These are phyloP conservation scores for Ptycholaimellus sp. DNA, from an alignment of 2,888 invertebrate species.

Conservation along the genomic window DNA sequence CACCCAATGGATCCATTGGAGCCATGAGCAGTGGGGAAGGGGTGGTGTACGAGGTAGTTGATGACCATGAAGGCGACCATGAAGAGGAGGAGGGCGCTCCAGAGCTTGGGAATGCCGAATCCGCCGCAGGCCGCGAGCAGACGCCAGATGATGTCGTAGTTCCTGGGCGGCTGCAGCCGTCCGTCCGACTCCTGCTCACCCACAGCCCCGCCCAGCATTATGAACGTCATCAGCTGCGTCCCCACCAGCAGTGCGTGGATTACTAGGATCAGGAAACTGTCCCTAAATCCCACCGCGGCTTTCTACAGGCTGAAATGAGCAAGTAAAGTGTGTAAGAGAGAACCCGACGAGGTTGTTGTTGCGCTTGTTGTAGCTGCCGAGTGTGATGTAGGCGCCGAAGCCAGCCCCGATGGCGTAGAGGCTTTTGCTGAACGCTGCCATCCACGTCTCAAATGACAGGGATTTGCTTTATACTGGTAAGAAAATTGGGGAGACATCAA, in stretches of 20 bases:
- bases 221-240: slow-evolving; percentile 9
- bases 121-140: neutral
- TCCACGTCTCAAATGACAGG: slow-evolving; percentile 15
- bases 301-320: too few relatives aligned
- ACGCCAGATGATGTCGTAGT: too few relatives aligned
- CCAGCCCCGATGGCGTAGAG: slow-evolving; percentile 22
- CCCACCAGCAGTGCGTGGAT: slow-evolving; percentile 13
- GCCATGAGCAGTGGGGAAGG: too few relatives aligned
- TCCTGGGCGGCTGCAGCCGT: too few relatives aligned
- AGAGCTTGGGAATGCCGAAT: slow-evolving; percentile 14
- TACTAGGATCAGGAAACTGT: slow-evolving; percentile 15
- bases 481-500: too few relatives aligned
- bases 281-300: too few relatives aligned
- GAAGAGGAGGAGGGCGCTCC: slow-evolving; percentile 15
- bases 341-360: slow-evolving; percentile 22
- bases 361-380: slow-evolving; percentile 23
- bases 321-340: too few relatives aligned
- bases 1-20: too few relatives aligned
- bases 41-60: slow-evolving; percentile 19
- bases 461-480: too few relatives aligned
- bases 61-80: slow-evolving; percentile 14
- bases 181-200: too few relatives aligned
- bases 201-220: too few relatives aligned
- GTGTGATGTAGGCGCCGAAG: slow-evolving; percentile 23
- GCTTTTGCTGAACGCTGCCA: slow-evolving; percentile 18